These are phyloP conservation scores for Piscicola geometra DNA, from an alignment of 2,888 invertebrate species.

Conservation along the genomic window DNA sequence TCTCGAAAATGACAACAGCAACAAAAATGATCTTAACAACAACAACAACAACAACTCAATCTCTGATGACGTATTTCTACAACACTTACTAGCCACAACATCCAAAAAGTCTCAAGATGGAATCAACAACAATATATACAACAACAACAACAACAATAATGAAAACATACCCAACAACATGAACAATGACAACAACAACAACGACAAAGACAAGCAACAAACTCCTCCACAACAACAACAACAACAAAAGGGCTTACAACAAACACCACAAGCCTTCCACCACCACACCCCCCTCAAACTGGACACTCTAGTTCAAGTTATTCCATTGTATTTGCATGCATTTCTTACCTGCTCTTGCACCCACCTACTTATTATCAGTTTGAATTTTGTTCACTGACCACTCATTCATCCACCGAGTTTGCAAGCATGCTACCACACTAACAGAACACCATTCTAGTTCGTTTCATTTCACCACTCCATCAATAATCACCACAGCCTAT, in stretches of 20 bases:
- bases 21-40: not conserved
- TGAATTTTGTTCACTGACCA: too few relatives aligned
- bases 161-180: not conserved
- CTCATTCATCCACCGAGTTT: too few relatives aligned
- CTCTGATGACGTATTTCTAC: not conserved
- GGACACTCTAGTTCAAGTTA: slow-evolving; percentile 21
- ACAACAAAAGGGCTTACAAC: slow-evolving; percentile 5
- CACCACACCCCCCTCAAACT: slow-evolving; percentile 16
- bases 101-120: slow-evolving; percentile 1
- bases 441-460: too few relatives aligned
- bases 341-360: too few relatives aligned
- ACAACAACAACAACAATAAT: not conserved
- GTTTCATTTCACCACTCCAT: too few relatives aligned
- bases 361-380: too few relatives aligned
- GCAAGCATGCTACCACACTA: too few relatives aligned
- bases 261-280: not conserved
- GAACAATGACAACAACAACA: not conserved
- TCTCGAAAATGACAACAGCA: not conserved
- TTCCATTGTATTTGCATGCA: too few relatives aligned
- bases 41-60: slow-evolving; percentile 11
- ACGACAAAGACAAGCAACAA: not conserved
- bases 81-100: slow-evolving; percentile 6
- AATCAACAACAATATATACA: slow-evolving; percentile 6
- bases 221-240: not conserved
- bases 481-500: too few relatives aligned